Base-by-base conservation (phyloP, 2,113 vertebrate genomes). In the Periophthalmus modestus region DNA sequence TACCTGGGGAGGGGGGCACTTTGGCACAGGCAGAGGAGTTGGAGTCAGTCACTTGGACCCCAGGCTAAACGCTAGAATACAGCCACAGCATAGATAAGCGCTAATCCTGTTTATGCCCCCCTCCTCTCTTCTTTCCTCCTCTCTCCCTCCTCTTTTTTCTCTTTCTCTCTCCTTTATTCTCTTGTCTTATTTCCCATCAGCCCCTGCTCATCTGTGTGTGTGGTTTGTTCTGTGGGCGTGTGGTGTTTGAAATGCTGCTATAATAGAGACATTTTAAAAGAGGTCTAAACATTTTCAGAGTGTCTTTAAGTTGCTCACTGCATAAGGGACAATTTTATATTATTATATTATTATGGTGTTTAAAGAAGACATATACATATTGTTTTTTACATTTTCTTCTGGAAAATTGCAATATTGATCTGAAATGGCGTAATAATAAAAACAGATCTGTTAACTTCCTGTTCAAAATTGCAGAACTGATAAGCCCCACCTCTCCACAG, bases 91-190 rank as follows among this genome's bases (percentile, higher is more conserved):
- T 84, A 90, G 91, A 92, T 90, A 90, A 91, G 84, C 86, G 72
- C 83, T 90, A 89, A 91, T 92, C 89, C 91, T 87, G 84, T 92
- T 91, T 91, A 89, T 91, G 89, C 88, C 82, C 88, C 85, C 80
- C 79, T 81, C 83, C 81, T 80, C 86, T 81, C 72, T 83, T 78
- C 82, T 76, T 78, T 57, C 82, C 83, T 83, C 83, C 62, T 74
- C 79, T 82, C 85, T 83, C 79, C 81, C 84, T 82, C 70, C 84
- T 88, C 80, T 84, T 85, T 77, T 91, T 82, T 88, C 74, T 80
- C 86, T 88, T 85, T 85, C 82, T 88, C 84, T 79, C 83, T 78
- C 80, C 55, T 81, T 77, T 80, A 85, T 83, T 84, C 68, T 76
- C 79, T 78, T 78, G 72, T 87, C 77, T 85, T 81, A 82, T 85